phyloP scores from a whole-genome alignment of 2,113 vertebrate species.

The Anhinga rufa region DNA sequence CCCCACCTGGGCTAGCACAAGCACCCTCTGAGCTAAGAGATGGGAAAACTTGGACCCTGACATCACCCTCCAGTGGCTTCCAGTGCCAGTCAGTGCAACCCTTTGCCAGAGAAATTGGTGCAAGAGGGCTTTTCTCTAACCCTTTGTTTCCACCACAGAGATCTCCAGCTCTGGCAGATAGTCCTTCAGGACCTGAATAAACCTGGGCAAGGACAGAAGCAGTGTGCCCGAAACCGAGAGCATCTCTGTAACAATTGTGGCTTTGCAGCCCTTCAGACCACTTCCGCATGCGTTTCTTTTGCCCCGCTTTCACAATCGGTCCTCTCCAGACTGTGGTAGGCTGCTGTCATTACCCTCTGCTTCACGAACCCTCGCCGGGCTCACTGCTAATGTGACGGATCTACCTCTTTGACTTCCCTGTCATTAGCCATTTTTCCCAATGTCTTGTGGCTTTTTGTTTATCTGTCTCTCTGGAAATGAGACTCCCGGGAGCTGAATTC shows the following conservation, averaged over 20 bases:
- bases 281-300: accelerated
- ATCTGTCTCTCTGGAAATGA: not conserved
- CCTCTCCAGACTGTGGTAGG: not conserved
- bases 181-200: not conserved
- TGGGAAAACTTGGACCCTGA: not conserved
- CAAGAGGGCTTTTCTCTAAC: not conserved
- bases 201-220: not conserved
- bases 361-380: not conserved
- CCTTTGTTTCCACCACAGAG: not conserved
- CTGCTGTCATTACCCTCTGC: not conserved
- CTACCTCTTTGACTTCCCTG: not conserved
- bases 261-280: not conserved
- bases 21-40: not conserved
- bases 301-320: not conserved
- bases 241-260: not conserved
- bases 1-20: not conserved
- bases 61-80: not conserved
- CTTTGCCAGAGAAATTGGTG: not conserved
- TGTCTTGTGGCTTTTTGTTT: not conserved
- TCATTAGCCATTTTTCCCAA: not conserved
- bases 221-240: accelerated
- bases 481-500: not conserved
- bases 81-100: not conserved
- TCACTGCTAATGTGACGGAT: not conserved
- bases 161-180: not conserved